A percentile compares a stretch with the other conserved stretches of the same genome.
phyloP scores from a whole-genome alignment of 2,888 invertebrate species.

The Eueremaeus valkanovi region DNA sequence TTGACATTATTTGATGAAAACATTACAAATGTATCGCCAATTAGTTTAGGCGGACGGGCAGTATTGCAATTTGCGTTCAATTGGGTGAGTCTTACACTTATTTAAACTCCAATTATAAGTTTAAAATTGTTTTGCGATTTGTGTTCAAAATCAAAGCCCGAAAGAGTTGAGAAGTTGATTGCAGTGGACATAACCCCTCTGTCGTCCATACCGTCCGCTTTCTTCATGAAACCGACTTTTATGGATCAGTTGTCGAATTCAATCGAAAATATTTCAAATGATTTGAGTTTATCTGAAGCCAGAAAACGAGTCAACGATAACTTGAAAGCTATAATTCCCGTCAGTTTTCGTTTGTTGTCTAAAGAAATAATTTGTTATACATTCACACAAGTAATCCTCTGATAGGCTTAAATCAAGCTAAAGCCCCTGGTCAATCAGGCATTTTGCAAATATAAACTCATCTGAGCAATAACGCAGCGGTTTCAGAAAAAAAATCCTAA shows the following conservation, averaged over 20 bases:
- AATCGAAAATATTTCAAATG: conserved; percentile 63
- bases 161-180: conserved; percentile 62
- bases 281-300: conserved; percentile 66
- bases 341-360: too few relatives aligned
- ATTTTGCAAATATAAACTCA: too few relatives aligned
- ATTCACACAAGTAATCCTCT: too few relatives aligned
- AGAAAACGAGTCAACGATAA: conserved; percentile 65
- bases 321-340: conserved; percentile 52
- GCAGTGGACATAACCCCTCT: conserved; percentile 70
- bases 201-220: conserved; percentile 45
- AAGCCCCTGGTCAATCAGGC: too few relatives aligned
- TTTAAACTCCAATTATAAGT: background rate
- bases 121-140: background rate
- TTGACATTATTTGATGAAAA: background rate
- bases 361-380: too few relatives aligned
- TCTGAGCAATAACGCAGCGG: too few relatives aligned
- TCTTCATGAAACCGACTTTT: conserved; percentile 35
- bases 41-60: conserved; percentile 84
- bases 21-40: background rate
- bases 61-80: conserved; percentile 75
- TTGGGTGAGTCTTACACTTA: conserved; percentile 46
- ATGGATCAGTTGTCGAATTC: conserved; percentile 54
- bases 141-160: conserved; percentile 43
- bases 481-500: too few relatives aligned
- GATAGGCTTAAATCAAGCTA: too few relatives aligned